Percentiles rank a stretch among this genome's conserved stretches.
Conservation (phyloP, 1,140 invertebrate genomes). For the Neodiprion pinetum region DNA sequence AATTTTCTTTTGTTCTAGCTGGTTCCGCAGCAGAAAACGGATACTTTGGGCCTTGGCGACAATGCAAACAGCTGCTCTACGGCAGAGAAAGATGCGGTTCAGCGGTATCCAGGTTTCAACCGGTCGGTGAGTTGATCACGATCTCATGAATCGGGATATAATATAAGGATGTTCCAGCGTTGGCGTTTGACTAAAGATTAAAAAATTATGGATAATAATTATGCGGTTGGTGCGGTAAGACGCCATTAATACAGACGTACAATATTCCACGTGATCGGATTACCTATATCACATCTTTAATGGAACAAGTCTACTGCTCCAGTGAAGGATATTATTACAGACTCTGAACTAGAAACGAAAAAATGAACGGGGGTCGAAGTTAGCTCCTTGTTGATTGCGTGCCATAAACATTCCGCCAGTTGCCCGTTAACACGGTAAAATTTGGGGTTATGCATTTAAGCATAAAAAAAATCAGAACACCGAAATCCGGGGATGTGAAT, state of each 20-base stretch:
- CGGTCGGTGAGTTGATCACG: constrained; percentile 71
- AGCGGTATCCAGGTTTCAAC: constrained; percentile 77
- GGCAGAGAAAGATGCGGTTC: constrained; percentile 81
- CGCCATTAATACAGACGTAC: neutral
- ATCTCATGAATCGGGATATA: neutral
- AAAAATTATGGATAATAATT: too few relatives aligned
- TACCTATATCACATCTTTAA: neutral
- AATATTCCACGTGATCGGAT: neutral
- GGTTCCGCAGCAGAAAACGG: constrained; percentile 72
- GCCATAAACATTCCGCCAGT: too few relatives aligned
- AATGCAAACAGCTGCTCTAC: constrained; percentile 81
- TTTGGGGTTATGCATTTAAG: too few relatives aligned
- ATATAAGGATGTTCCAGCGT: neutral
- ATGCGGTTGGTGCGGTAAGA: neutral
- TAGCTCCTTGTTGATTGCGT: too few relatives aligned
- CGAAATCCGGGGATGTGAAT: too few relatives aligned
- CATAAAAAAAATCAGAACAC: too few relatives aligned
- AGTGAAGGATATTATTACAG: too few relatives aligned
- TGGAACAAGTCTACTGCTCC: too few relatives aligned
- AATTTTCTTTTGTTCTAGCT: constrained; percentile 58
- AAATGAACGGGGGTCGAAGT: too few relatives aligned
- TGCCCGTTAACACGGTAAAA: too few relatives aligned
- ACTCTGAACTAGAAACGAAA: too few relatives aligned
- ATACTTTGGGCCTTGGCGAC: constrained; percentile 86
- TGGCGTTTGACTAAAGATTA: neutral